Evolutionary conservation across 1,140 invertebrate species (phyloP), one percentile per base, ranked within the genome.

Genomic region (Agrypnia vestita): DNA sequence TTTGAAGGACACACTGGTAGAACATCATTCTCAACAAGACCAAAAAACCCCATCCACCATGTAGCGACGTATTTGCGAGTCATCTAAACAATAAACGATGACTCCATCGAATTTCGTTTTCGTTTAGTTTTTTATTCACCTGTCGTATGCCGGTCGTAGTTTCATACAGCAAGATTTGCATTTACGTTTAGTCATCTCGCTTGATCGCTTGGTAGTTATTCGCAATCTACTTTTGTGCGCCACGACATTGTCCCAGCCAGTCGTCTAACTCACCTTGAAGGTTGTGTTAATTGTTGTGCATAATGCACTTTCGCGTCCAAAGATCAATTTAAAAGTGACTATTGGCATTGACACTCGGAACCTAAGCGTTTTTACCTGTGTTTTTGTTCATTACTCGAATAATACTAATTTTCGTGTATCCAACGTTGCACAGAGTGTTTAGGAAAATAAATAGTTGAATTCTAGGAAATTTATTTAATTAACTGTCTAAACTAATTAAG

Each of bases 81-180:
- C 67, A 71, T 71, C 17, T 17, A 51, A 71, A 64, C 61, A 64
- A 71, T 13, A 53, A 51, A 71, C n/a, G 46, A 71, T 71, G 67
- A 71, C 47, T 51, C 9, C 44, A 51, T 71, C 44, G 17, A 56
- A 56, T 62, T 53, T 71, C 46, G n/a, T 19, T 71, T 71, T 49
- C 17, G 10, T 51, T 25, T 71, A 13, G 67, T 71, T 51, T 71
- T 51, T 71, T n/a, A 71, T 21, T 19, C 67, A 49, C 47, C 67
- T 71, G 67, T 64, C 9, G 55, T 59, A 6, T 35, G 25, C 25
- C 25, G 25, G 25, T 6, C 25, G 1, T 6, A 56, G n/a, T 67
- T 67, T 67, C n/a, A 35, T 10, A 9, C n/a, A 12, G 13, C 62
- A 0, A 67, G 62, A 67, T 43, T 67, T 15, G 35, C n/a, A 15